Conservation (phyloP, 2,888 invertebrate species). For the Tetropium fuscum region DNA sequence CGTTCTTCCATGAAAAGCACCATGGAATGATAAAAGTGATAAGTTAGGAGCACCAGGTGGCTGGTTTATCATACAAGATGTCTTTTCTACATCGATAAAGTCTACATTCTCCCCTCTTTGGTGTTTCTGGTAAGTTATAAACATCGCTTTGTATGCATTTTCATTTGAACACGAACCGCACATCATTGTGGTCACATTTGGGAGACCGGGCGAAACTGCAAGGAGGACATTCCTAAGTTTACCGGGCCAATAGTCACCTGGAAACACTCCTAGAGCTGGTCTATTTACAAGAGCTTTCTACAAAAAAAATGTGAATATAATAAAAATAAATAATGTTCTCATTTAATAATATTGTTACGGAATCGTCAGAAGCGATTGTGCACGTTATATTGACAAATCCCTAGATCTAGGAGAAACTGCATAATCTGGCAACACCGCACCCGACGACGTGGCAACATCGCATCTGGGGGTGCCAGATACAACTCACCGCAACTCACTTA, state of each 20-base stretch:
- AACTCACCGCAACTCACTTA: too few relatives aligned
- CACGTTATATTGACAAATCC: too few relatives aligned
- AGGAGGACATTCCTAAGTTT: conserved; percentile 78
- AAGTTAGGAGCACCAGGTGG: conserved; percentile 88
- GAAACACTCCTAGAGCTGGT: conserved; percentile 95
- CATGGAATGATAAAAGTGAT: conserved; percentile 87
- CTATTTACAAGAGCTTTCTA: conserved; percentile 88
- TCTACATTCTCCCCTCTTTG: conserved; percentile 77
- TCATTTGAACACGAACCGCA: conserved; percentile 98
- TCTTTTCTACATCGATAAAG: conserved; percentile 82
- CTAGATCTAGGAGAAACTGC: too few relatives aligned
- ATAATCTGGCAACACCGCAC: too few relatives aligned
- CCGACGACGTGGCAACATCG: too few relatives aligned
- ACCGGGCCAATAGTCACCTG: conserved; percentile 88
- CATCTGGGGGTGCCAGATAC: too few relatives aligned
- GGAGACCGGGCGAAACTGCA: conserved; percentile 76
- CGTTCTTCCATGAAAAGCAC: conserved; percentile 96
- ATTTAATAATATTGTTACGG: neutral
- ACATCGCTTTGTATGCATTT: conserved; percentile 95
- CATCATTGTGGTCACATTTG: conserved; percentile 94
- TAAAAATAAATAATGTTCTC: neutral
- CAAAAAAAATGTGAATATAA: conserved; percentile 37
- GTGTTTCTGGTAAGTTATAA: conserved; percentile 85
- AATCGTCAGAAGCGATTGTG: neutral
- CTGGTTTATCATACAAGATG: conserved; percentile 86